Conservation (phyloP, 2,113 vertebrate genomes). For the Archilochus colubris region DNA sequence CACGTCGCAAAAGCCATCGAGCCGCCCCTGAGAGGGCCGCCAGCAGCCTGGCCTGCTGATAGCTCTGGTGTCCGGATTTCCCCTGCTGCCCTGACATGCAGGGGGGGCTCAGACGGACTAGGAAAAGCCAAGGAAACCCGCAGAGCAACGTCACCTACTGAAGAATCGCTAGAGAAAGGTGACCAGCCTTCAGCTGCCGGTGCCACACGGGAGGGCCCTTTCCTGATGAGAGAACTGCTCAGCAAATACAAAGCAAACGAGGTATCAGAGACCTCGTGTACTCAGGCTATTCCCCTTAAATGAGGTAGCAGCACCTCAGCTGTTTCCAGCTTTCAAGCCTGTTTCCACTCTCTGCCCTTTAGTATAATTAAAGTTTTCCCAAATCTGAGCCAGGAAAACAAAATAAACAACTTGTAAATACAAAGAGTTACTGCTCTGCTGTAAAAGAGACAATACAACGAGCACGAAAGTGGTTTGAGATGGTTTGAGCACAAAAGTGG, state of each 20-base stretch:
- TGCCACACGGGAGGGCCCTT: too few relatives aligned
- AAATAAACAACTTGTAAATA: neutral
- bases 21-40: accelerated
- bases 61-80: accelerated
- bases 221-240: neutral
- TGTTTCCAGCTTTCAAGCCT: neutral
- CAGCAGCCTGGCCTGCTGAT: neutral
- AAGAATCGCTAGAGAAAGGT: accelerated
- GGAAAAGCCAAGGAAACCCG: neutral
- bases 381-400: neutral
- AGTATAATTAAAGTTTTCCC: neutral
- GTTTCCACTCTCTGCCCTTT: neutral
- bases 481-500: neutral
- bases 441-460: neutral
- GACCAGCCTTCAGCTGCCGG: too few relatives aligned
- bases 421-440: neutral
- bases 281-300: neutral
- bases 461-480: neutral
- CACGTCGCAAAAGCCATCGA: neutral
- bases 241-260: neutral
- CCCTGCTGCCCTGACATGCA: neutral
- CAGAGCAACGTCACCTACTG: neutral
- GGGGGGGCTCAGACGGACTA: too few relatives aligned
- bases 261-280: neutral
- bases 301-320: neutral